Evolutionary conservation across 2,888 invertebrate species (phyloP), one percentile per base, ranked within the genome.

Genomic region (Oligia fasciuncula): DNA sequence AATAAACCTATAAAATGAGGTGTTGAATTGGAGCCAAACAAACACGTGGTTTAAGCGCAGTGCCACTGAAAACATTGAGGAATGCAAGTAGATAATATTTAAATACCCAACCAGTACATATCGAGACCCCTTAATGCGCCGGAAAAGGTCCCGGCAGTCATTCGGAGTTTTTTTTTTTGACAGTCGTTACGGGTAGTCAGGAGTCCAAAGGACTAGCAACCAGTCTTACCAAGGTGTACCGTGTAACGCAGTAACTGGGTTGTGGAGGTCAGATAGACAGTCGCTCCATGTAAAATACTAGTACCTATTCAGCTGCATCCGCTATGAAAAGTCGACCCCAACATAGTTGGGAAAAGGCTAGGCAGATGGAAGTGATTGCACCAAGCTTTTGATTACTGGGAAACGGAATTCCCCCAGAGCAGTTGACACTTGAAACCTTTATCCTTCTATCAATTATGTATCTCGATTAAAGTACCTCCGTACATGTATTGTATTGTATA

Each of bases 11-110:
- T 62, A 71, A 77, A 76, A 70, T 63, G 46, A 46, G 17, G 40
- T 57, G 40, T 80, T 84, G 82, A 86, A 74, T 74, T 63, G 69
- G 35, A 77, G 86, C 80, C 82, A 87, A 86, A 35, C 11, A 68
- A 29, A 77, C 84, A 77, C 72, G 79, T 81, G 77, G 65, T 5
- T 79, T 8, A 19, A 73, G 43, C n/a, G 66, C 63, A 54, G 23
- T 63, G 57, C 63, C 43, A 60, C 43, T 46, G n/a, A 75, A 78
- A 76, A 80, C 68, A 65, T 35, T n/a, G 62, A 60, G 62, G 62
- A 80, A 82, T 60, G n/a, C 2, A 80, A n/a, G 23, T 43, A 73
- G n/a, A n/a, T n/a, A n/a, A n/a, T 69, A 79, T 65, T 62, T 29
- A 62, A 29, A 54, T 8, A 49, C 49, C 13, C 49, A 49, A 54